Base-by-base conservation (phyloP, 1,140 invertebrate genomes). In the Drosophila nikananu region DNA sequence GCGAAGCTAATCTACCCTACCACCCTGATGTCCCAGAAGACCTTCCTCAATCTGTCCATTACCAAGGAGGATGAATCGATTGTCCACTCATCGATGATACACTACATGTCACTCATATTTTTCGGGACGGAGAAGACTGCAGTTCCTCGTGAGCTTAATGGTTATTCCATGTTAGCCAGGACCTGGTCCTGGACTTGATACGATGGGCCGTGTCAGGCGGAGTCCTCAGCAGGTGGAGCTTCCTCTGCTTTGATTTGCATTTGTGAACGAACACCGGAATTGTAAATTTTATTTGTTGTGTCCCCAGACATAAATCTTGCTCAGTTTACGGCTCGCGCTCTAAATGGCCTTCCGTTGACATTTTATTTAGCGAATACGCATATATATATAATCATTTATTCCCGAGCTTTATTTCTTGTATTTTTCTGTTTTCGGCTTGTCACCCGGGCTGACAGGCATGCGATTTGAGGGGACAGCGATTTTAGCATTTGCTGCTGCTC, bases 401-500 rank as follows among this genome's bases (percentile, higher is more conserved):
- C 23, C 52, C 21, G 19, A 57, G 67, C 39, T 41, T 58, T 72
- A 42, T 71, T 76, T 65, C 27, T 60, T 41, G 44, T 60, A 62
- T 72, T 82, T 86, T 74, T 27, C 48, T 86, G 73, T 82, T 83
- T 82, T 52, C 76, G 78, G 81, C 80, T 77, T 83, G 66, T 78
- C 67, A 80, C 71, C 57, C 48, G 44, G 62, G 49, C 66, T 86
- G 83, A 82, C 79, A 86, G 79, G 62, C 71, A 81, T 68, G 59
- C 75, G 82, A 86, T 86, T 84, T 84, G 73, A 81, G 75, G 65
- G 83, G 83, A 81, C 83, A 86, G 80, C 83, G 83, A 86, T 86
- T 86, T 86, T 82, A 87, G 83, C 67, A 73, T 73, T 73, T 73
- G 67, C 52, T 10, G 13, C 13, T 37, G 32, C 13, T 44, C 2